Percentiles rank a stretch among this genome's conserved stretches.
Conservation (phyloP, 2,888 invertebrate genomes). For the Limnephilus lunatus region DNA sequence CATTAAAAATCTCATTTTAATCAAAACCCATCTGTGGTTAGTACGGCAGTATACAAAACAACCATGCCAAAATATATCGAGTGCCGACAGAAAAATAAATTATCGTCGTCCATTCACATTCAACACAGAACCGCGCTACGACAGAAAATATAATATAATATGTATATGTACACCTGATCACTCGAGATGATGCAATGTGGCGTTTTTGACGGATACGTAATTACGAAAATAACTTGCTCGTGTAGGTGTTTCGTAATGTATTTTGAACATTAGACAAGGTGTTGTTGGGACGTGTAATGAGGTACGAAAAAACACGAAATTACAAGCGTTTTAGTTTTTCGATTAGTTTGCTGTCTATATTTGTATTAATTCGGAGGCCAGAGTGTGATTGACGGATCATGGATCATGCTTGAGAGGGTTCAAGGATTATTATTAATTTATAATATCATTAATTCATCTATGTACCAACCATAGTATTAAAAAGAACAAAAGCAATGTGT, state of each 20-base stretch:
- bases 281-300: neutral
- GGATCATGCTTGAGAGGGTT: neutral
- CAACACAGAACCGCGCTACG: neutral
- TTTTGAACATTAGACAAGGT: neutral
- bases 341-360: neutral
- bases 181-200: neutral
- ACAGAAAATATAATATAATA: neutral
- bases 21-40: neutral
- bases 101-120: neutral
- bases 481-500: neutral
- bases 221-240: neutral
- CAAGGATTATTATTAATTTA: neutral
- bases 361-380: neutral
- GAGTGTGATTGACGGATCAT: neutral
- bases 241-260: neutral
- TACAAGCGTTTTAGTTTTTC: neutral
- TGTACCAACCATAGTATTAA: no score
- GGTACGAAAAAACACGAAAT: neutral
- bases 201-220: neutral
- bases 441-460: no score
- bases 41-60: neutral
- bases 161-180: neutral
- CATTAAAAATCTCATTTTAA: no score
- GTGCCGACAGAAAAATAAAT: neutral
- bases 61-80: neutral